phyloP scores from a whole-genome alignment of 2,113 vertebrate genomes.

The Sebastes schlegelii region DNA sequence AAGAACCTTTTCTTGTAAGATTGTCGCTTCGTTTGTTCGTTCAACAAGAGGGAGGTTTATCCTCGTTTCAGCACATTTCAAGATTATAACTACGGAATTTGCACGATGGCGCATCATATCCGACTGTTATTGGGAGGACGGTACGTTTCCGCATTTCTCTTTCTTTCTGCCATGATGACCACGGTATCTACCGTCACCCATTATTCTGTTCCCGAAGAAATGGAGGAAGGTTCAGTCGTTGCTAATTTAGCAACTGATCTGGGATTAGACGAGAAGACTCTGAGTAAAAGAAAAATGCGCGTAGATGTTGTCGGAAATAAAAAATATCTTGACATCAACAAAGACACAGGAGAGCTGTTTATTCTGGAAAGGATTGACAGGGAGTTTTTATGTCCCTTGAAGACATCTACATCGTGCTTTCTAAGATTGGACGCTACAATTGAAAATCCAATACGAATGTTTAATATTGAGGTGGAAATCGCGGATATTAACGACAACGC shows the following conservation, averaged over 20 bases:
- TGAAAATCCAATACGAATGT: slow-evolving; percentile 83
- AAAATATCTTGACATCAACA: slow-evolving; percentile 85
- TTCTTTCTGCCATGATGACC: slow-evolving; percentile 37
- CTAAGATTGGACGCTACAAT: slow-evolving; percentile 84
- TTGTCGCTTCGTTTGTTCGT: too few species aligned
- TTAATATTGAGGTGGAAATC: slow-evolving; percentile 82
- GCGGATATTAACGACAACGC: slow-evolving; percentile 79
- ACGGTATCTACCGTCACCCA: slow-evolving; percentile 63
- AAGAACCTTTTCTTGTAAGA: background rate
- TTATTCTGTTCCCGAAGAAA: slow-evolving; percentile 87
- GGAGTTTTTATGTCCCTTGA: slow-evolving; percentile 41
- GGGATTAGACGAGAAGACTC: slow-evolving; percentile 78
- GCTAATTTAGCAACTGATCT: slow-evolving; percentile 87
- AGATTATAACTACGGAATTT: too few species aligned
- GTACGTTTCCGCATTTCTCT: slow-evolving; percentile 61
- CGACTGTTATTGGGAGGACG: background rate
- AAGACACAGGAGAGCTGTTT: slow-evolving; percentile 75
- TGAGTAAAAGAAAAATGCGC: slow-evolving; percentile 77
- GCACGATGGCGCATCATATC: slow-evolving; percentile 38
- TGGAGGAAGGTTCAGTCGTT: slow-evolving; percentile 86
- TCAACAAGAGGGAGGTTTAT: too few species aligned
- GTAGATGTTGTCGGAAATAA: slow-evolving; percentile 72
- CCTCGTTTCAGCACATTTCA: too few species aligned
- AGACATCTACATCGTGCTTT: slow-evolving; percentile 52
- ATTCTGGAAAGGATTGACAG: slow-evolving; percentile 76